Evolutionary conservation across 1,140 invertebrate genomes (phyloP), one percentile per base, ranked within the genome.

Genomic region (Drosophila nasuta): DNA sequence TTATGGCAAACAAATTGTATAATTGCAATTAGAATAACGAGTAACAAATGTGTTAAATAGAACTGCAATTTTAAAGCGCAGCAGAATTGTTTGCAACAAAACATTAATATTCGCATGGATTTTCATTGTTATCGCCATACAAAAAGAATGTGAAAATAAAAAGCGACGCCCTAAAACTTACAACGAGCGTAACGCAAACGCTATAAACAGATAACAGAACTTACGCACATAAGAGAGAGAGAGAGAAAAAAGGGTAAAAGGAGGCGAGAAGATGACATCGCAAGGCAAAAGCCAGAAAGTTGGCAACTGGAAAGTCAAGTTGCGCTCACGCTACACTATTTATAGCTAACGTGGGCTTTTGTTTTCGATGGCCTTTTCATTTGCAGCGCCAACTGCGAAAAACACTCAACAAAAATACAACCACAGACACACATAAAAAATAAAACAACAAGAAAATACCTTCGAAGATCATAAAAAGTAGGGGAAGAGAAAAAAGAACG

Each of bases 361-460:
- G 83, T 88, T 88, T 88, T 88, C 85, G 77, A 89, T 89, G 80
- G 80, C 85, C 83, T 88, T 88, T 88, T 89, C 85, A 88, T 89
- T 88, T 88, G 80, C 83, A 88, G 83, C 52, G 41, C 51, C 57
- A 66, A 79, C 75, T 69, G 77, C 66, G 20, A 25, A 78, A 66
- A 67, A 58, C 69, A 66, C 63, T 63, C 43, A 43, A 75, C 33
- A 58, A 30, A 38, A 82, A 68, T 54, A 54, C 28, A 13, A 13
- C 25, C 30, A 63, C 56, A 70, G n/a, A 46, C 0, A 25, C 20
- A 25, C 3, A 4, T 3, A 25, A 25, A 25, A 25, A 25, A 25
- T 15, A 38, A 3, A 38, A 33, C 62, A 51, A 67, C 33, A 28
- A 33, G 17, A 30, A 64, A 62, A 65, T 35, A 52, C 58, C 30